These are phyloP conservation scores for Myotis lucifugus DNA, from an alignment of 2,113 vertebrate species.

Conservation along the genomic window DNA sequence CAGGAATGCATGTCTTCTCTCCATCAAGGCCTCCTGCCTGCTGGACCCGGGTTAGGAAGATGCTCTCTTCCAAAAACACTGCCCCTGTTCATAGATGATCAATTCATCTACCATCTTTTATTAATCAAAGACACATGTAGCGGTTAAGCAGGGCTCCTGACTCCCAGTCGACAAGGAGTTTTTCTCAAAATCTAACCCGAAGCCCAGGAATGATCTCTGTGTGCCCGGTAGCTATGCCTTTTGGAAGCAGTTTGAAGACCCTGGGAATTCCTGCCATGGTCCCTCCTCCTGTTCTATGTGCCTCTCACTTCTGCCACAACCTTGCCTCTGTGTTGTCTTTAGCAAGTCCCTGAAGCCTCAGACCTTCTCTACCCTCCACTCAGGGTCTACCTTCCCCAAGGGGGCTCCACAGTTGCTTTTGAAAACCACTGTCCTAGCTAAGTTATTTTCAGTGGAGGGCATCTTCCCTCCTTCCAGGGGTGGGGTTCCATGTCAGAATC, in stretches of 20 bases:
- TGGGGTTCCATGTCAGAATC: background rate
- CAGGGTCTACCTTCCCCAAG: background rate
- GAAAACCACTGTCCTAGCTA: background rate
- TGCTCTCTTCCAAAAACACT: background rate
- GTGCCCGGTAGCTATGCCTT: background rate
- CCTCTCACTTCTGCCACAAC: background rate
- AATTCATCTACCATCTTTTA: conserved; percentile 17
- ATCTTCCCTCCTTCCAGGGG: background rate
- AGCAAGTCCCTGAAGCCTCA: background rate
- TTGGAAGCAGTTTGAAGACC: background rate
- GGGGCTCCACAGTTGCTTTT: background rate
- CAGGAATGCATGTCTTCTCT: background rate
- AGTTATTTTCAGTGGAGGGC: background rate
- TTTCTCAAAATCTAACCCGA: conserved; percentile 32
- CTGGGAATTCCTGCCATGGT: background rate
- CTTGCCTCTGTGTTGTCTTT: background rate
- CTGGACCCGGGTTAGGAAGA: background rate
- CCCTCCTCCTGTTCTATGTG: background rate
- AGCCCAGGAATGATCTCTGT: background rate
- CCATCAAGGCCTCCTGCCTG: background rate
- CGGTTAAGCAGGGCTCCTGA: background rate
- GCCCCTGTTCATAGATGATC: background rate
- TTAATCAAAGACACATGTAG: conserved; percentile 44
- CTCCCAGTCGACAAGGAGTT: background rate
- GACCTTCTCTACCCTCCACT: accelerated